Evolutionary conservation across 2,797 vertebrate species (phyloP), one percentile per base, ranked within the genome.

Genomic region (Microtus obscurus): DNA sequence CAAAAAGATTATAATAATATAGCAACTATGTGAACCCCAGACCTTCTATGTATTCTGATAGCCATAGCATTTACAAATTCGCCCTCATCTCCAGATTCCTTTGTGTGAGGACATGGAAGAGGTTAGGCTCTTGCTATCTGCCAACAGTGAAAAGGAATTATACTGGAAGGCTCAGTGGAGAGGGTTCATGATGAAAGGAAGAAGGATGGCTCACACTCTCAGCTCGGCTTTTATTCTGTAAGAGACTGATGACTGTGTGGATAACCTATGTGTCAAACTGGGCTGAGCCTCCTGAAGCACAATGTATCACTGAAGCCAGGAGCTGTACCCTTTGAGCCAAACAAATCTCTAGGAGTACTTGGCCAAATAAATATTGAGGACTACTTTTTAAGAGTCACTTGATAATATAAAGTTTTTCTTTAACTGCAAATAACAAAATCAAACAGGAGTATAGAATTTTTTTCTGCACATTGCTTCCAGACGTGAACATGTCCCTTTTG

Each of bases 341-440:
- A 73, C 4, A 29, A 53, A 69, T 89, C 29, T 73, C 56, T 74
- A 69, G 43, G n/a, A 94, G 76, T 83, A 34, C 43, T 90, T 87
- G 14, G 63, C 16, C 40, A 90, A 86, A 65, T 89, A 71, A 78
- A 69, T 88, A 71, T 12, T 67, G n/a, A 87, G 90, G 71, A 90
- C 74, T 91, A 86, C 34, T 90, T 95, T 90, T 34, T 48, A 74
- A 53, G 31, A 88, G 81, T 51, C 8, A 37, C 48, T 61, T 91
- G 88, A 83, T 78, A 89, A 86, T 79, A 59, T 48, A 59, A 93
- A 10, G 77, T 77, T 81, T 89, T 73, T 83, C 37, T 94, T 86
- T 87, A 90, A 79, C 14, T 80, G 3, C 17, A 76, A 82, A 81
- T 78, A 88, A 34, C 4, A 51, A 79, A 77, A 93, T 78, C 79